Conservation (phyloP, 2,113 vertebrate species). For the Elachura formosa region DNA sequence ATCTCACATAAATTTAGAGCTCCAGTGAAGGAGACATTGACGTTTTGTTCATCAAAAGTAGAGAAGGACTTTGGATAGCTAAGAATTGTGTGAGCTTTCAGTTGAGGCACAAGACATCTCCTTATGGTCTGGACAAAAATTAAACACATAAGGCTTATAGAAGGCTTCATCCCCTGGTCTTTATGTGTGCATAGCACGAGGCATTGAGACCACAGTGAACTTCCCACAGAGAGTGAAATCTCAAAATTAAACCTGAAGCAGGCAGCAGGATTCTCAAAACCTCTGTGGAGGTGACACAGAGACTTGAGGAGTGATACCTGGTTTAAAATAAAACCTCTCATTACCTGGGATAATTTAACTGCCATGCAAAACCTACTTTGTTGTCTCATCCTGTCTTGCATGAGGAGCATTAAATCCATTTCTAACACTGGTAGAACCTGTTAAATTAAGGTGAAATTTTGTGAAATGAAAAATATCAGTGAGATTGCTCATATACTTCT, state of each 20-base stretch:
- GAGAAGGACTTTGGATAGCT: not conserved
- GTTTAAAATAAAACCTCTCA: not conserved
- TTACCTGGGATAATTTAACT: not conserved
- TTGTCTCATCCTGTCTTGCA: not conserved
- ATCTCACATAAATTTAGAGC: not conserved
- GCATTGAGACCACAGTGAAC: not conserved
- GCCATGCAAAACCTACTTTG: not conserved
- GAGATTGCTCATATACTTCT: not conserved
- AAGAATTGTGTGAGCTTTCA: not conserved
- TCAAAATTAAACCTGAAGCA: not conserved
- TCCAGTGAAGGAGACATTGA: not conserved
- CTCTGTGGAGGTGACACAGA: not conserved
- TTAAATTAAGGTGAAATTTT: not conserved
- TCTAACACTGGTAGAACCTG: not conserved
- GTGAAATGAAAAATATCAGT: not conserved
- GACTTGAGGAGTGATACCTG: not conserved
- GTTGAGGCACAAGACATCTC: not conserved
- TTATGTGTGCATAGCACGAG: fast-evolving
- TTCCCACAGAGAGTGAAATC: not conserved
- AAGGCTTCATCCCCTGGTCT: fast-evolving
- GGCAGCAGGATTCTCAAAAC: not conserved
- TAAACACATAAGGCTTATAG: fast-evolving
- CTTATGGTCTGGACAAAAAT: not conserved
- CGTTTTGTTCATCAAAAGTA: not conserved
- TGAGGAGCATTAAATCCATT: not conserved